These are phyloP conservation scores for Eptesicus fuscus DNA, from an alignment of 2,113 vertebrate species.

Conservation along the genomic window DNA sequence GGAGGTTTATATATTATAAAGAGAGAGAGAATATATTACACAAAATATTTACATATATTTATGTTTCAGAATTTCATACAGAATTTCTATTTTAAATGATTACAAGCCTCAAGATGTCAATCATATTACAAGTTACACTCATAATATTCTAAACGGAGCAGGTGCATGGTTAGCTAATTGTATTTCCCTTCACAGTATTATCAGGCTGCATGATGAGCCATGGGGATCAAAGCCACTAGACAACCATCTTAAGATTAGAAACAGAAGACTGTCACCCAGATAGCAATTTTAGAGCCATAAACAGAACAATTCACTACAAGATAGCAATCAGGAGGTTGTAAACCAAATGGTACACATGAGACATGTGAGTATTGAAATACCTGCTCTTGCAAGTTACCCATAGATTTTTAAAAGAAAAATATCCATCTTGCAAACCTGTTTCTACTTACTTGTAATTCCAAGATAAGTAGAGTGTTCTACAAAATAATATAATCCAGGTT, in stretches of 20 bases:
- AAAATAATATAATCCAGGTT: neutral
- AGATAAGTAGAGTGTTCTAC: neutral
- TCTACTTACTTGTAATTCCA: neutral
- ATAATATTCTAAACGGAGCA: slow-evolving; percentile 56
- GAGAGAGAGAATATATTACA: neutral
- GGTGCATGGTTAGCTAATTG: slow-evolving; percentile 63
- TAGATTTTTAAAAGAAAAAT: slow-evolving; percentile 54
- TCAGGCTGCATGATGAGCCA: slow-evolving; percentile 44
- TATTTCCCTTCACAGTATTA: slow-evolving; percentile 59
- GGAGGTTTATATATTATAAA: neutral
- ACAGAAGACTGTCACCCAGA: slow-evolving; percentile 69
- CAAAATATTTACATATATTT: slow-evolving; percentile 3
- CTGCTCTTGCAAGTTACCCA: slow-evolving; percentile 33
- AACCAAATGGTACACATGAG: slow-evolving; percentile 58
- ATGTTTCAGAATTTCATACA: neutral
- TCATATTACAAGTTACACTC: slow-evolving; percentile 30
- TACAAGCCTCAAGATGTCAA: neutral
- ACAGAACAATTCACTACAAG: slow-evolving; percentile 58
- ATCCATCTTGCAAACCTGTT: slow-evolving; percentile 14
- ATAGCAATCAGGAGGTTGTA: slow-evolving; percentile 64
- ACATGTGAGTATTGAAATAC: slow-evolving; percentile 47
- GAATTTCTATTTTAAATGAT: slow-evolving; percentile 37
- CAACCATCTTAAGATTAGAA: slow-evolving; percentile 63
- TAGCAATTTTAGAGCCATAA: slow-evolving; percentile 72
- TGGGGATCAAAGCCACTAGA: slow-evolving; percentile 54